phyloP scores from a whole-genome alignment of 2,888 invertebrate species.

The Endotricha flammealis region DNA sequence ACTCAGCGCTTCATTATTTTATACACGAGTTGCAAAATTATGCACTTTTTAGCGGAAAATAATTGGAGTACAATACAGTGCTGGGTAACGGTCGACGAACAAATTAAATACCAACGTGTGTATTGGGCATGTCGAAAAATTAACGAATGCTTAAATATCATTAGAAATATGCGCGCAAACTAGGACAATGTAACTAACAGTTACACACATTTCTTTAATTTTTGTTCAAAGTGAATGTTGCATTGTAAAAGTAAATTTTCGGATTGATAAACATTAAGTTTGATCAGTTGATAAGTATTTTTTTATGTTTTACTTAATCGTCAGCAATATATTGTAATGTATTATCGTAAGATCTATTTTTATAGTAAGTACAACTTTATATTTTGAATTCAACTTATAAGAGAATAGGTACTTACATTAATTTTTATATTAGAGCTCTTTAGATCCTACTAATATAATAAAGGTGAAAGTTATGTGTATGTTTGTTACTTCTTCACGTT shows the following conservation, averaged over 20 bases:
- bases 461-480: too few relatives aligned
- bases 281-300: not conserved
- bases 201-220: conserved; percentile 9
- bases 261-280: not conserved
- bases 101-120: conserved; percentile 25
- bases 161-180: conserved; percentile 30
- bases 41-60: conserved; percentile 16
- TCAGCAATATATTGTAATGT: too few relatives aligned
- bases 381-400: too few relatives aligned
- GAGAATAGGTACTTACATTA: too few relatives aligned
- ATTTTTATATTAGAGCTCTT: too few relatives aligned
- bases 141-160: conserved; percentile 18
- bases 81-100: conserved; percentile 31
- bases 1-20: conserved; percentile 25
- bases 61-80: conserved; percentile 22
- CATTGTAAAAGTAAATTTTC: not conserved
- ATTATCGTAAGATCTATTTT: too few relatives aligned
- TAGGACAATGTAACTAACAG: conserved; percentile 28
- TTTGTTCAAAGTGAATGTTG: conserved; percentile 1
- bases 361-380: too few relatives aligned
- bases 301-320: not conserved
- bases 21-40: conserved; percentile 29
- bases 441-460: too few relatives aligned
- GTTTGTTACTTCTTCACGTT: too few relatives aligned
- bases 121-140: conserved; percentile 21